Base-by-base conservation (phyloP, 2,797 vertebrate species). In the Periophthalmus magnuspinnatus region DNA sequence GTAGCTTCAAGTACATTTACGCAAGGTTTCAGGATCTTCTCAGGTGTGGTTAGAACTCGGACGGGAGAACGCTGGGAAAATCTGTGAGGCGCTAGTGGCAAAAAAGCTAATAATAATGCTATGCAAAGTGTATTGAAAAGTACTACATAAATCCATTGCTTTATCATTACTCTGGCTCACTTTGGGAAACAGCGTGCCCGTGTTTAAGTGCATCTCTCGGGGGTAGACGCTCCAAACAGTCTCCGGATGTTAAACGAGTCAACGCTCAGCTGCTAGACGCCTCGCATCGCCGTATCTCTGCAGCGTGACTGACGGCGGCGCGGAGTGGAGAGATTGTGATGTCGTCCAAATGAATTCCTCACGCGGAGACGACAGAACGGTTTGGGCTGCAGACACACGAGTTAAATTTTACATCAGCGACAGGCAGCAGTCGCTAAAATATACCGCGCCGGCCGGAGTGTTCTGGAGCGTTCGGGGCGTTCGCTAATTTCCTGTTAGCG, bases 221-320 rank as follows among this genome's bases (percentile, higher is more conserved):
- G 75, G 47, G 1, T 24, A 70, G 19, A 61, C 66, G 58, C 71
- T 52, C 19, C 19, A 33, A 61, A 70, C 60, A 45, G 83, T 80
- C 52, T 68, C 70, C 72, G 68, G 88, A 90, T 85, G 82, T 74
- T 73, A 81, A 88, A 85, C 89, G 91, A 93, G 89, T 88, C 88
- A 88, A 87, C 81, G 83, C 58, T 78, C 88, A 84, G 81, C 80
- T 78, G 80, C 77, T 74, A 77, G 79, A 66, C 41, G 13, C 41
- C 41, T 45, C 41, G 45, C 41, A 13, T 16, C 1, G 74, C 80
- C 65, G 78, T 81, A 69, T 83, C 84, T 73, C 72, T 67, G 77
- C 54, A 36, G 57, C 32, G 65, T 78, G 32, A 54, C 59, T 36
- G 64, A 33, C 54, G 10, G 21, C 3, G 45, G 52, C 58, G 21